Base-by-base conservation (phyloP, 2,797 vertebrate genomes). In the Carcharodon carcharias region DNA sequence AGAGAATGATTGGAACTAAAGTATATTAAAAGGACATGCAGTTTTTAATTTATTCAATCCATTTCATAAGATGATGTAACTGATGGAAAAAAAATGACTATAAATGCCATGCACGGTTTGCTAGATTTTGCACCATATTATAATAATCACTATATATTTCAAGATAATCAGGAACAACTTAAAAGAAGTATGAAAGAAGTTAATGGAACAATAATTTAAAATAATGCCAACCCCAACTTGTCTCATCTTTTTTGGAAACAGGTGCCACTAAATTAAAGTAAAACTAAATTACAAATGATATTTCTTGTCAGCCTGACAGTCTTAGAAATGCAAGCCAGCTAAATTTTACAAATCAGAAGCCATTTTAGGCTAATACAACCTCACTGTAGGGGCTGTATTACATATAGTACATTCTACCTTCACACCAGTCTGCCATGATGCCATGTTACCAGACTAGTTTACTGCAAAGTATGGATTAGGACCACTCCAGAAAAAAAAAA, bases 281-380 rank as follows among this genome's bases (percentile, higher is more conserved):
- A 91, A 63, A 92, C 35, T n/a, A 92, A 61, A 92, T 92, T 63
- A 92, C 56, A 85, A 85, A 23, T 85, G n/a, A n/a, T 11, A 77
- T 77, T 77, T n/a, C 35, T 77, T 35, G 31, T 35, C 31, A 14
- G 31, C n/a, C 11, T 77, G 73, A n/a, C 14, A 35, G 2, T 35
- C 73, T 77, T 50, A 45, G 82, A 85, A 85, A 85, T 85, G 21
- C 45, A 50, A 9, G 5, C 40, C 40, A 3, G 45, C 82, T 85
- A 85, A 9, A 26, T 50, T 45, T 50, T 50, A 85, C 21, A 85
- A 85, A 85, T 85, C 80, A 85, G n/a, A 77, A n/a, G 4, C 40
- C 40, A 26, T 85, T 73, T 31, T 31, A 77, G 21, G 40, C 21
- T 85, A 85, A 26, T 45, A 26, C 21, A 85, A 50, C 5, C 21